Evolutionary conservation across 2,113 vertebrate genomes (phyloP).

Genomic region (Tauraco erythrolophus): DNA sequence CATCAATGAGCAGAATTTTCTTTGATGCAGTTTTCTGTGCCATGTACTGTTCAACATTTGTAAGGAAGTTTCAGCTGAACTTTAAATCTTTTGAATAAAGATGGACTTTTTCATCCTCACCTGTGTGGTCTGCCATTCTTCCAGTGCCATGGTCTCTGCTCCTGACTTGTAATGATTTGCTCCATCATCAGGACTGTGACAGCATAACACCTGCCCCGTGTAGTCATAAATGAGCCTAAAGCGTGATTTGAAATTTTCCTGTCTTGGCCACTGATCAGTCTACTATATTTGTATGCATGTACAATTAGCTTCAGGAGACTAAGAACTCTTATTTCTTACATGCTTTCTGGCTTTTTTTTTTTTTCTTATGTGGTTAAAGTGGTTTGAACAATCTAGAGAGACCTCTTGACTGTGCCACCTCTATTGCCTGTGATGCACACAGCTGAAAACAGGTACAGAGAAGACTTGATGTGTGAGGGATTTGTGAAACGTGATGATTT

Average conservation of each 20-base stretch:
- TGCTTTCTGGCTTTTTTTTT: neutral
- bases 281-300: neutral
- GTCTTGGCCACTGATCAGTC: neutral
- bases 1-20: neutral
- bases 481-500: neutral
- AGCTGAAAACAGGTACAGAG: neutral
- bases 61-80: neutral
- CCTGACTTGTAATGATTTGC: neutral
- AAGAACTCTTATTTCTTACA: neutral
- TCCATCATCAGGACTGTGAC: neutral
- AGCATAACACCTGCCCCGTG: fast-evolving
- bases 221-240: neutral
- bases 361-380: neutral
- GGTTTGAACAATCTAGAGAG: neutral
- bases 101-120: neutral
- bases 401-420: neutral
- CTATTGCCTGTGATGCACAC: neutral
- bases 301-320: neutral
- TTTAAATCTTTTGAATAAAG: neutral
- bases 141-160: neutral
- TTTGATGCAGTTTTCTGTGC: neutral
- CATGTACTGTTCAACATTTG: neutral
- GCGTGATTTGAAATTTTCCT: neutral
- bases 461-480: neutral
- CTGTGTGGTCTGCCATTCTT: neutral